Conservation (phyloP, 2,797 vertebrate species). For the Tapirus indicus region DNA sequence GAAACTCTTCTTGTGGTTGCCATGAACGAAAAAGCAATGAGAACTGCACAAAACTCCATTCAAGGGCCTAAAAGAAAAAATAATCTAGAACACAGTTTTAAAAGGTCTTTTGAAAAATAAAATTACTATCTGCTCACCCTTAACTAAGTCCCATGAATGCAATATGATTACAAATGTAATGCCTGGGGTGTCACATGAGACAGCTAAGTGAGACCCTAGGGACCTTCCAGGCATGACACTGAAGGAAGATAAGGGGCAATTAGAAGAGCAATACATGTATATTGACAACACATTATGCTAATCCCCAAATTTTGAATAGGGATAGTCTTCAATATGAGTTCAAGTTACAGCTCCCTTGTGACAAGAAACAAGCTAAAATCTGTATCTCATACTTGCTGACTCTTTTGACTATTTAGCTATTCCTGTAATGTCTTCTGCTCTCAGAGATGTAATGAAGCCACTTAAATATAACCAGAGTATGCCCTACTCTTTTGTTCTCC, state of each 20-base stretch:
- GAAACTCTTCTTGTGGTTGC: slow-evolving; percentile 13
- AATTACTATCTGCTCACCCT: neutral
- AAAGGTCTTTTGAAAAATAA: neutral
- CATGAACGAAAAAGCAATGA: neutral
- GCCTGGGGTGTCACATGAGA: neutral
- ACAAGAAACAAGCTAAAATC: neutral
- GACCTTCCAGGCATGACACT: neutral
- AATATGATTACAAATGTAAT: neutral
- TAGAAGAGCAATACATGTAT: neutral
- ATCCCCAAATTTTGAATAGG: neutral
- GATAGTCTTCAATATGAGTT: neutral
- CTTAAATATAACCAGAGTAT: neutral
- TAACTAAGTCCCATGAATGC: neutral
- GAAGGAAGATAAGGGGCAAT: neutral
- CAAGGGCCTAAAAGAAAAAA: neutral
- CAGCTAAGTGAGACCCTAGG: neutral
- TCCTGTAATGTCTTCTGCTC: neutral
- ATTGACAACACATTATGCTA: neutral
- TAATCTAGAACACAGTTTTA: neutral
- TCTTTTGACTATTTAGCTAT: neutral
- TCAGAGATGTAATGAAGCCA: neutral
- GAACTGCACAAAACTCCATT: neutral
- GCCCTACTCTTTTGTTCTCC: neutral
- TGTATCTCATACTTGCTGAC: neutral
- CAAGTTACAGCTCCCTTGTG: neutral